Base-by-base conservation (phyloP, 64 coral and sea anemone species). In the Montipora capricornis region DNA sequence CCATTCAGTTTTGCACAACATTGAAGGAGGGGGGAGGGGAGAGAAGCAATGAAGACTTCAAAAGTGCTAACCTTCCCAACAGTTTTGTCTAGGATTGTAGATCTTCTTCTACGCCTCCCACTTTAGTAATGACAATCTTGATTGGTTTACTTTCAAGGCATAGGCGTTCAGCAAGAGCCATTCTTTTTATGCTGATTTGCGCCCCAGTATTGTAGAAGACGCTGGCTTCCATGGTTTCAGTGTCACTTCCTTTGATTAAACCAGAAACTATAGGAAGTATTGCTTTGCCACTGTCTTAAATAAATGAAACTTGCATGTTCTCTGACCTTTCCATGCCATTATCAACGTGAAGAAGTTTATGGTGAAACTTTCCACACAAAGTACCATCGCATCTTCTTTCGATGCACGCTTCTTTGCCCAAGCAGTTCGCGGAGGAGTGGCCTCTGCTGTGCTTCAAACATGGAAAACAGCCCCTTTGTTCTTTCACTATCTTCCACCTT, bases 121-220 rank as follows among this genome's bases (percentile, higher is more conserved):
- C 88, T 52, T 96, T 96, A 13, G 95, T 92, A 14, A 96, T 51
- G 13, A 92, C 58, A 79, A 96, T 96, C 26, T 84, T 96, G 87
- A 91, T 91, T 5, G 45, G n/a, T 71, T 71, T 71, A 24, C 68
- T 71, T 71, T 71, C 59, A 11, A 90, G 75, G 12, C 20, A 16
- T 20, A 96, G 66, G 10, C 60, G 60, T 87, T 93, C 87, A 74
- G 91, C 80, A 20, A 78, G 62, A n/a, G 14, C 49, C 14, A 7
- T 93, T 19, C 87, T 71, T 59, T 90, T 93, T 59, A 96, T 85
- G 16, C 77, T 84, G 5, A 93, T 44, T 80, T 96, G 95, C 4
- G 87, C 91, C 45, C 68, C 95, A 16, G 66, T 91, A 55, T 94
- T 82, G 75, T 61, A 91, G 49, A 96, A 77, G 17, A 94, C 68